Conservation (phyloP, 35 echinoderm and acorn worm species). For the Strongylocentrotus purpuratus region DNA sequence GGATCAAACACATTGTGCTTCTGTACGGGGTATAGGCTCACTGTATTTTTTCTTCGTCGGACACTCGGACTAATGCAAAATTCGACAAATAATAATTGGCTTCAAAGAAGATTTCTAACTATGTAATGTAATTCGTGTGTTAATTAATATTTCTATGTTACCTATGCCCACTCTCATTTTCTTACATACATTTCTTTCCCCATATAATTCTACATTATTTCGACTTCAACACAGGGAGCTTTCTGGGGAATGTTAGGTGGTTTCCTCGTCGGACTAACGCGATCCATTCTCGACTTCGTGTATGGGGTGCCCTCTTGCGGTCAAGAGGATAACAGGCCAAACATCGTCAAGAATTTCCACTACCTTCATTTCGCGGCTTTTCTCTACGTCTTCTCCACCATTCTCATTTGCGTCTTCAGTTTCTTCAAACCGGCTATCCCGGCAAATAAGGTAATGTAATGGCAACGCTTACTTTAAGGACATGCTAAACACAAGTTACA, state of each 20-base stretch:
- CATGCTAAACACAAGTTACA: no score
- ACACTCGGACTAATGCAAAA: no score
- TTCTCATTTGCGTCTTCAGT: constrained; percentile 71
- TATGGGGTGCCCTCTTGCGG: constrained; percentile 72
- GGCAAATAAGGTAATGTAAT: constrained; percentile 21
- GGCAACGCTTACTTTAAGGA: no score
- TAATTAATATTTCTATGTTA: no score
- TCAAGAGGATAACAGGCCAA: constrained; percentile 67
- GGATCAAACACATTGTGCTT: no score
- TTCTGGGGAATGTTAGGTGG: constrained; percentile 86
- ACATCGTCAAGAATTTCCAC: constrained; percentile 71
- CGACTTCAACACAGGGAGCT: constrained; percentile 64
- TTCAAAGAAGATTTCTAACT: no score
- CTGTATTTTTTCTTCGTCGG: no score
- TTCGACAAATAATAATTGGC: no score
- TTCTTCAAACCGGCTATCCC: constrained; percentile 70
- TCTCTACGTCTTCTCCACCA: constrained; percentile 56
- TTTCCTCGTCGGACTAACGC: constrained; percentile 56
- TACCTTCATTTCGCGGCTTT: constrained; percentile 88
- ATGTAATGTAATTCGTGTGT: no score
- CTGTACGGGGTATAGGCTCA: no score
- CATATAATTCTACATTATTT: background rate
- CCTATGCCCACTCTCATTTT: no score
- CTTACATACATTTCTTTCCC: no score
- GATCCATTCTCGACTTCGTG: constrained; percentile 76